Percentiles rank a stretch among this genome's conserved stretches.
Conservation (phyloP, 1,140 invertebrate species). For the Drosophila nikananu region DNA sequence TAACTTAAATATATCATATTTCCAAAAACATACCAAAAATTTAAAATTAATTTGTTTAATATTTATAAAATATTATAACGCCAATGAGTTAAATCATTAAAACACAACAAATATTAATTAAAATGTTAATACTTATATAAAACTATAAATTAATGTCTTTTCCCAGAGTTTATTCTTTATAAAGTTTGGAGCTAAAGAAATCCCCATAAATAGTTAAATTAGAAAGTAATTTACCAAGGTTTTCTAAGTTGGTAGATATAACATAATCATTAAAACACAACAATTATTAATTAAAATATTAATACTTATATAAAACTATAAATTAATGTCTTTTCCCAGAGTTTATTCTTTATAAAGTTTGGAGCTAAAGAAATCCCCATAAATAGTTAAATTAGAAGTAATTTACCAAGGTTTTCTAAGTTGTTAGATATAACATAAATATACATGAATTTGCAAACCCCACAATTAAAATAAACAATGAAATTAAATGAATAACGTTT, state of each 20-base stretch:
- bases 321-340: not conserved
- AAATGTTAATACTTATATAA: not conserved
- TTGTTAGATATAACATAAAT: constrained; percentile 40
- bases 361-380: constrained; percentile 10
- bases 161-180: not conserved
- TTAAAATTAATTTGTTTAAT: not conserved
- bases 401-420: constrained; percentile 76
- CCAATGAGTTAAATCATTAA: not conserved
- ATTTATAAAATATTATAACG: not conserved
- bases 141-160: not conserved
- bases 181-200: constrained; percentile 8
- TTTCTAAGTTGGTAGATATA: no score
- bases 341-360: not conserved
- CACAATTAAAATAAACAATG: not conserved
- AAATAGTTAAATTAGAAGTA: constrained; percentile 7
- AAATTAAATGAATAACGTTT: constrained; percentile 36
- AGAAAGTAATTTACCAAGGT: constrained; percentile 28
- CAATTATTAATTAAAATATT: not conserved
- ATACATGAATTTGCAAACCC: not conserved
- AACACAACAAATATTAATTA: not conserved
- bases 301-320: not conserved
- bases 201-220: constrained; percentile 5
- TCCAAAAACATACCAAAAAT: constrained; percentile 16
- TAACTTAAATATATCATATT: constrained; percentile 34
- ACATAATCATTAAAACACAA: not conserved